Evolutionary conservation across 2,797 vertebrate genomes (phyloP).

Genomic region (Gambelia wislizenii): DNA sequence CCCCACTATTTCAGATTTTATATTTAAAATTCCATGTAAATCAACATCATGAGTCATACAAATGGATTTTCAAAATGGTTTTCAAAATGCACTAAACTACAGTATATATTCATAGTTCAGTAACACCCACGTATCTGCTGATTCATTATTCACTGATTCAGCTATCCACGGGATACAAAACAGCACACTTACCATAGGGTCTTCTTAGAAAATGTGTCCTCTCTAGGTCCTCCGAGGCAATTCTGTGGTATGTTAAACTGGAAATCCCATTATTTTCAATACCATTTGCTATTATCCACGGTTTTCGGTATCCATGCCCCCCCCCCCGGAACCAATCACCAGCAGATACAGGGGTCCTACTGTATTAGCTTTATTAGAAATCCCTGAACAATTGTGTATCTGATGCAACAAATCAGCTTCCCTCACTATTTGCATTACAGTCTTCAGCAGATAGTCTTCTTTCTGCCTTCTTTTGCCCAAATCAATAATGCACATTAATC

Average conservation of each 20-base stretch:
- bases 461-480: neutral
- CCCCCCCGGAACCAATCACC: no score
- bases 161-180: no score
- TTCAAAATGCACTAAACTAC: neutral
- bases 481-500: conserved; percentile 17
- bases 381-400: neutral
- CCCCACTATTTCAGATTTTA: neutral
- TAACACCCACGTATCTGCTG: no score
- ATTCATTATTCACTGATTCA: no score
- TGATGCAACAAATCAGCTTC: neutral
- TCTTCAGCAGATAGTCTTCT: neutral
- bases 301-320: no score
- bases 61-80: neutral
- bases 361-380: neutral
- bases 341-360: no score
- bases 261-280: no score
- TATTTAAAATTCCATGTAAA: neutral
- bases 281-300: no score
- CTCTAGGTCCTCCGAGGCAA: no score
- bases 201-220: no score
- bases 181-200: no score
- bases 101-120: neutral
- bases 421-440: neutral
- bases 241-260: no score
- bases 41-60: neutral